phyloP scores from a whole-genome alignment of 2,113 vertebrate genomes.

The Psammodynastes pulverulentus region DNA sequence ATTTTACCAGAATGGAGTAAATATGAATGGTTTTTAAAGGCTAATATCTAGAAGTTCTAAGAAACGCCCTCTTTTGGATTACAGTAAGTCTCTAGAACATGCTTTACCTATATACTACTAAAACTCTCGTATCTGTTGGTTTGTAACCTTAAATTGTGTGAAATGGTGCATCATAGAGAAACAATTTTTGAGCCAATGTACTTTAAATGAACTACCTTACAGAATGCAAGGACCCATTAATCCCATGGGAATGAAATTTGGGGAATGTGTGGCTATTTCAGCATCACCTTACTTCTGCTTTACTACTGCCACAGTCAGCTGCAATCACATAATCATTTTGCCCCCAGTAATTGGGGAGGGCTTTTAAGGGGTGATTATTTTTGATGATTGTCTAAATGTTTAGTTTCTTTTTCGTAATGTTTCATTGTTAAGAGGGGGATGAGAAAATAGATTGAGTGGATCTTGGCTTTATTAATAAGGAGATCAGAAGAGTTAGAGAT shows the following conservation, averaged over 20 bases:
- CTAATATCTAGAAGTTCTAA: neutral
- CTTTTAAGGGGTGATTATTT: neutral
- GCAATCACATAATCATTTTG: neutral
- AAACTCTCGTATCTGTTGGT: neutral
- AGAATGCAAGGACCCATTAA: neutral
- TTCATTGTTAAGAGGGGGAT: neutral
- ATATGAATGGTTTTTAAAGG: neutral
- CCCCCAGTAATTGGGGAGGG: neutral
- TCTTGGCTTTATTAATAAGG: neutral
- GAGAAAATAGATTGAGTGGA: neutral
- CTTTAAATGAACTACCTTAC: neutral
- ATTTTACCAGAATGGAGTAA: neutral
- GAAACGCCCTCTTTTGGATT: neutral
- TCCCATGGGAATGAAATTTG: neutral
- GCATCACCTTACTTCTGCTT: neutral
- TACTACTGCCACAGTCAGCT: neutral
- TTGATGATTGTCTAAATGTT: neutral
- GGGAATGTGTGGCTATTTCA: no score
- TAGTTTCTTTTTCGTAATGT: neutral
- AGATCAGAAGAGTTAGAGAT: neutral
- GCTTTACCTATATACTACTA: neutral
- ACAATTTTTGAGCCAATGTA: neutral
- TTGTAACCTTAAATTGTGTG: neutral
- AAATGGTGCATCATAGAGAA: neutral
- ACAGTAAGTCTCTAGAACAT: neutral